Evolutionary conservation across 35 echinoderm and acorn worm genomes (phyloP).

Genomic region (Apostichopus parvimensis): DNA sequence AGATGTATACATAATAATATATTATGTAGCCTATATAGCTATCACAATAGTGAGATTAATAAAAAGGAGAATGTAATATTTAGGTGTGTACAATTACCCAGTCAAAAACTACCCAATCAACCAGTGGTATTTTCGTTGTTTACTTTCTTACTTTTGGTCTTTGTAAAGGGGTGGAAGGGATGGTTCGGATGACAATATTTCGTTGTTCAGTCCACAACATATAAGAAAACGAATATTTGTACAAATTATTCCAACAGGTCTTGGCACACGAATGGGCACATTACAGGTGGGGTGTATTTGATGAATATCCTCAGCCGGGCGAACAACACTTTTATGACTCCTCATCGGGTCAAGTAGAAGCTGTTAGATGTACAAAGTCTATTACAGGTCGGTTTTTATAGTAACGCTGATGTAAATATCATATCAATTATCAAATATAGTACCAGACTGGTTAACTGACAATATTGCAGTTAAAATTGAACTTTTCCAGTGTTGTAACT

Average conservation of each 20-base stretch:
- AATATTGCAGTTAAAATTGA: neutral
- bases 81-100: too few species aligned
- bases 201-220: too few species aligned
- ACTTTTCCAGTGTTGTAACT: neutral
- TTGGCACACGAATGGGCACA: conserved; percentile 83
- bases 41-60: too few species aligned
- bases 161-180: too few species aligned
- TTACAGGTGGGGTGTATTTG: conserved; percentile 81
- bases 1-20: too few species aligned
- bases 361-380: conserved; percentile 60
- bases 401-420: too few species aligned
- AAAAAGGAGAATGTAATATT: too few species aligned
- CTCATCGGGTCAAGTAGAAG: conserved; percentile 58
- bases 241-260: neutral
- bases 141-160: too few species aligned
- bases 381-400: conserved; percentile 53
- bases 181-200: too few species aligned
- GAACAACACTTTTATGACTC: conserved; percentile 59
- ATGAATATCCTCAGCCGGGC: conserved; percentile 56
- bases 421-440: neutral
- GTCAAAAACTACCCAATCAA: too few species aligned
- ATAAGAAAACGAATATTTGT: neutral
- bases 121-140: too few species aligned
- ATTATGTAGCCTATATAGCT: too few species aligned
- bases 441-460: neutral